phyloP scores from a whole-genome alignment of 2,888 invertebrate species.

The Hymenopus coronatus region DNA sequence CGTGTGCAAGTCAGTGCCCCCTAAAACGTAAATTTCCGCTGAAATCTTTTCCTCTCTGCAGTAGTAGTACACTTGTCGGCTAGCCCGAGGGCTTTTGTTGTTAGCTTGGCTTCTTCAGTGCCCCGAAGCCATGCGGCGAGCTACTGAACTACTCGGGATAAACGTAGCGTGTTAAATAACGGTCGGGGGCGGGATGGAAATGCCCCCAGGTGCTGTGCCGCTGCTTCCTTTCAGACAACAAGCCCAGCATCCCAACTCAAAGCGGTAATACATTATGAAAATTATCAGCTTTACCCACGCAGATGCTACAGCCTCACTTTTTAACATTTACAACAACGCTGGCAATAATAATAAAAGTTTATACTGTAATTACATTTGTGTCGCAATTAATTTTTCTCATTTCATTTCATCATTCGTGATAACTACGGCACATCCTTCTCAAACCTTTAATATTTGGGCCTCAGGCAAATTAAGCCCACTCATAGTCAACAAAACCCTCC shows the following conservation, averaged over 20 bases:
- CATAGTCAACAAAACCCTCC: too few relatives aligned
- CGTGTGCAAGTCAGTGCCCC: background rate
- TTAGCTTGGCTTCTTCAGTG: background rate
- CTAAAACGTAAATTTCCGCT: background rate
- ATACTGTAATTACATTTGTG: too few relatives aligned
- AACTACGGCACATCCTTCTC: too few relatives aligned
- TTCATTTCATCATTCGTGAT: too few relatives aligned
- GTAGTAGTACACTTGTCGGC: background rate
- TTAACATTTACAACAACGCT: too few relatives aligned
- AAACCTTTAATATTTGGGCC: too few relatives aligned
- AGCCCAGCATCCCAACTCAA: background rate
- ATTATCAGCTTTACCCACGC: background rate
- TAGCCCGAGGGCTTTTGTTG: background rate
- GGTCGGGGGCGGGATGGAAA: background rate
- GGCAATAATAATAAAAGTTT: too few relatives aligned
- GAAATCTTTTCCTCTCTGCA: background rate
- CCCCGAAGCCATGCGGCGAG: background rate
- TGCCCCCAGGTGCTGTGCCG: background rate
- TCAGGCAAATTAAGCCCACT: too few relatives aligned
- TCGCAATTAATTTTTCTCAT: too few relatives aligned
- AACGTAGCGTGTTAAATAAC: background rate
- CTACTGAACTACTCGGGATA: background rate
- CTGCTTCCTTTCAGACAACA: background rate
- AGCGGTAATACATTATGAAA: background rate
- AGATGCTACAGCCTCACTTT: background rate